A percentile compares a stretch with the other conserved stretches of the same genome.
Evolutionary conservation across 2,797 vertebrate genomes (phyloP).

Genomic region (Aulostomus chinensis): DNA sequence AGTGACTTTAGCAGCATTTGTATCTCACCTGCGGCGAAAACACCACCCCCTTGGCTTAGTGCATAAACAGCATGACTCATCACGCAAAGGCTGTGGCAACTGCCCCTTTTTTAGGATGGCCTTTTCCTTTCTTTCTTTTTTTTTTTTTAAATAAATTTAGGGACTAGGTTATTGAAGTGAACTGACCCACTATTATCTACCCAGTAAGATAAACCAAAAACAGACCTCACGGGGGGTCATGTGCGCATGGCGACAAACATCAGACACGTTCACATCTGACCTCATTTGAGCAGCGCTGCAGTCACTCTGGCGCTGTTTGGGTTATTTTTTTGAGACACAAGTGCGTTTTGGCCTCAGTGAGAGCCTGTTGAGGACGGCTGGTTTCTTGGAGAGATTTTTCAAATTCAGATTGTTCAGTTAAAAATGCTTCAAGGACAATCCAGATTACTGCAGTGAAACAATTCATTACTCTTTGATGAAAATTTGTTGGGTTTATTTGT

Average conservation of each 20-base stretch:
- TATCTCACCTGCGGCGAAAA: slow-evolving; percentile 47
- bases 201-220: slow-evolving; percentile 29
- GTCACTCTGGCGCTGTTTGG: slow-evolving; percentile 30
- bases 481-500: too few species aligned
- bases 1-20: slow-evolving; percentile 30
- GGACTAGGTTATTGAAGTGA: slow-evolving; percentile 52
- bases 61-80: slow-evolving; percentile 67
- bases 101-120: slow-evolving; percentile 30
- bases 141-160: slow-evolving; percentile 2
- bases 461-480: slow-evolving; percentile 39
- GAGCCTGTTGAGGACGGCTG: slow-evolving; percentile 4
- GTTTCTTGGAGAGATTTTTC: slow-evolving; percentile 16
- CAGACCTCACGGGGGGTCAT: slow-evolving; percentile 30
- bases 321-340: slow-evolving; percentile 22
- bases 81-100: slow-evolving; percentile 33
- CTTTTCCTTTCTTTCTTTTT: slow-evolving; percentile 10
- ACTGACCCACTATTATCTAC: slow-evolving; percentile 62
- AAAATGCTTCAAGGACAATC: slow-evolving; percentile 19
- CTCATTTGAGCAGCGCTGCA: slow-evolving; percentile 40
- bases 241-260: slow-evolving; percentile 21
- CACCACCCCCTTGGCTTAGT: slow-evolving; percentile 33
- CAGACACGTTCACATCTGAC: slow-evolving; percentile 39
- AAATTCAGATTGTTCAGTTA: slow-evolving; percentile 31
- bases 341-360: slow-evolving; percentile 4
- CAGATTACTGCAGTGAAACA: slow-evolving; percentile 19